Base-by-base conservation (phyloP, 2,113 vertebrate genomes). In the Oreotrochilus melanogaster region DNA sequence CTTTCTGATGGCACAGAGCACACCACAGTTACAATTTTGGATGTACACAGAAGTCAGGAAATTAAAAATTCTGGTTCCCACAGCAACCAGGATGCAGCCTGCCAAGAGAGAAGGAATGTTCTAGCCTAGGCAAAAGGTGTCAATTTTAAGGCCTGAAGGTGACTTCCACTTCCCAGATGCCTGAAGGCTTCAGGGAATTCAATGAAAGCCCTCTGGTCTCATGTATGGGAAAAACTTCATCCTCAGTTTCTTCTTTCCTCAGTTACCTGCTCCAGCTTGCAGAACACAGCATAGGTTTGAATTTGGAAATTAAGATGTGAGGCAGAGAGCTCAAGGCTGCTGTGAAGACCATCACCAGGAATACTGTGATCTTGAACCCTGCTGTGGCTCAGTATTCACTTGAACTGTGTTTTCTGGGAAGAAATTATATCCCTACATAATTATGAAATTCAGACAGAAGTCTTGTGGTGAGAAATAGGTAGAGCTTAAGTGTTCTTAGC, bases 61-160 rank as follows among this genome's bases (percentile, higher is more conserved):
- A 96, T 96, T 92, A 89, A 90, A 95, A 70, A 83, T 88, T 78
- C 87, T 83, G 51, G 94, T 96, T 96, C 96, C 94, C 96, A 88
- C 95, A 96, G 96, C 95, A 96, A 97, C 95, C 81, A 67, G 71
- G 85, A 95, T 58, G 88, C 71, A 93, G 95, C 42, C 85, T 86
- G 92, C 89, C 95, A 94, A 85, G 81, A 89, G 61, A 92, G 78
- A 60, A 88, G 85, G 92, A 93, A 92, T 14, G 50, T 90, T 96
- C 85, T 25, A 93, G 89, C 81, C 87, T 18, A 70, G 89, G 88
- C 71, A 60, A 82, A 89, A 95, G 92, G 95, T 94, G 94, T 88
- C 75, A 61, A 85, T 87, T 87, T 65, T 69, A 94, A 89, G 50
- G 91, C 89, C 94, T 91, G 70, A 48, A 81, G 91, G 91, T 27